Base-by-base conservation (phyloP, 2,113 vertebrate species). In the Pangasianodon gigas region DNA sequence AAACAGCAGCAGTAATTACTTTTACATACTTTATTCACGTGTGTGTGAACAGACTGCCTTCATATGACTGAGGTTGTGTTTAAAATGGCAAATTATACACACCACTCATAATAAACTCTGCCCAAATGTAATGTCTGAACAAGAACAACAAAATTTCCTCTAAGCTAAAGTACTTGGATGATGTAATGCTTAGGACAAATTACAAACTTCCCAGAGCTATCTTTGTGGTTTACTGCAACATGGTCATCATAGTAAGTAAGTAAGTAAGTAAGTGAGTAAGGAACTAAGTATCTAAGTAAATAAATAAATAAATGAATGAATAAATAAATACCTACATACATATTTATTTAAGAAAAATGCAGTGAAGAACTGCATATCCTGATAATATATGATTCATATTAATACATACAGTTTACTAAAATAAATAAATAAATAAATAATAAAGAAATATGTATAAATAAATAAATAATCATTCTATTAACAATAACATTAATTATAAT, bases 1-100 rank as follows among this genome's bases (percentile, higher is more conserved):
- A 44, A 67, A 52, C n/a, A 77, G 16, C 54, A 6, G 16, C 3
- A n/a, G n/a, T 48, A 77, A 92, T 93, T 91, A 93, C 54, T 46
- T 87, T 13, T 11, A 71, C 11, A 51, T 32, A 51, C n/a, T 32
- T 6, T 32, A 18, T 32, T 18, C 32, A 16, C 21, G 51, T 56
- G 51, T n/a, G 48, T n/a, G 48, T 54, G 51, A n/a, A 26, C 51
- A 32, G 14, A 56, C 14, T 19, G 51, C 26, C 11, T 79, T 79
- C 46, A 26, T 1, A 74, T 74, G n/a, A 14, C n/a, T 10, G 21
- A 29, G 60, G 24, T 62, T 62, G 58, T 60, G 65, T 67, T 62
- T 37, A 14, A 74, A 41, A 41, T 19, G 18, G 3, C 0, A 3
- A 21, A 44, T 44, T 75, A 37, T 41, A 21, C 41, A 69, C 67